These are phyloP conservation scores for Rhinoderma darwinii DNA, from an alignment of 2,113 vertebrate species.

Conservation along the genomic window DNA sequence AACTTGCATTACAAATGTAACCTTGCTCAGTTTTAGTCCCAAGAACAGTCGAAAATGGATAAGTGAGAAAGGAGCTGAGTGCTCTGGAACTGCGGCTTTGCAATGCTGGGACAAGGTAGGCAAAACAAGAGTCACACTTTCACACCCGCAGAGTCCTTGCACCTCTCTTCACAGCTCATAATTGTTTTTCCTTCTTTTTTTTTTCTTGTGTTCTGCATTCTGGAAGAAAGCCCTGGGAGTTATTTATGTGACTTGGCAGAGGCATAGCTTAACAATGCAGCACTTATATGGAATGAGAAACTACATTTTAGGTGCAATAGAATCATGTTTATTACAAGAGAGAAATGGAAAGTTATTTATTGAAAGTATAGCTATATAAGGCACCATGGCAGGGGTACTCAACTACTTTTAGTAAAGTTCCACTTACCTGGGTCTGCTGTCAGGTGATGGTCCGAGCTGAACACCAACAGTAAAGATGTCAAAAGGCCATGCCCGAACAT, in stretches of 20 bases:
- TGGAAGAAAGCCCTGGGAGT: constrained; percentile 29
- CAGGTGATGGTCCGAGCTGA: too few relatives aligned
- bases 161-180: constrained; percentile 44
- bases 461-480: too few relatives aligned
- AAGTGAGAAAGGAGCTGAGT: constrained; percentile 44
- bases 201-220: not conserved
- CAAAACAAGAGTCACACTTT: constrained; percentile 50
- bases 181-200: constrained; percentile 35
- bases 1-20: constrained; percentile 51
- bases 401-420: too few relatives aligned
- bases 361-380: too few relatives aligned
- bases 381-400: too few relatives aligned
- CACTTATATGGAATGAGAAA: not conserved
- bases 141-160: constrained; percentile 47
- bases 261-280: not conserved
- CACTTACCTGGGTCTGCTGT: too few relatives aligned
- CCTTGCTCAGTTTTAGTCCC: constrained; percentile 56
- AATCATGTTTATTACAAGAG: not conserved
- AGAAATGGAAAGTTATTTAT: not conserved
- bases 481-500: too few relatives aligned
- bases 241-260: constrained; percentile 32
- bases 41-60: constrained; percentile 14
- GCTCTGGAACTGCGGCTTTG: constrained; percentile 23
- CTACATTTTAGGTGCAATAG: not conserved
- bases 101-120: constrained; percentile 43